Evolutionary conservation across 1,140 invertebrate genomes (phyloP), one percentile per base, ranked within the genome.

Genomic region (Nephila pilipes): DNA sequence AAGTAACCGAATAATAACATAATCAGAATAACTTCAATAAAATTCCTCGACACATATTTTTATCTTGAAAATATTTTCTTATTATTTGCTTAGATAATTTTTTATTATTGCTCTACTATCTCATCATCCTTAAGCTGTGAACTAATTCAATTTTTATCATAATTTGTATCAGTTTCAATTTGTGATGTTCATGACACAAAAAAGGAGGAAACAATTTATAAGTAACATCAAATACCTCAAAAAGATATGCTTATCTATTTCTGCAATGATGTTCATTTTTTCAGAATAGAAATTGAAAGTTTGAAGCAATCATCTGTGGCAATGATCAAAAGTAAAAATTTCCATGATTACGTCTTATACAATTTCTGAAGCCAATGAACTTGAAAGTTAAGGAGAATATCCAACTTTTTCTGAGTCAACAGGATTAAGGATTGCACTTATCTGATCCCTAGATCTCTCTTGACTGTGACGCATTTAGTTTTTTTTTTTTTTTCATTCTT

Each of bases 401-500:
- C 22, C 20, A 81, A 57, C 22, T 29, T 2, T 29, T 16, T 46
- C 54, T 85, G 38, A 46, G 55, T 58, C 83, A 85, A 85, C 65
- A 36, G 83, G 54, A 57, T 85, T 57, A 85, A 58, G 29, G 36
- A 57, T 55, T 55, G 83, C 58, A 85, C 54, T 88, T 88, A 88
- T 88, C 87, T 65, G 87, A 88, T 88, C 58, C 87, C 87, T 16
- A 88, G 87, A 88, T 88, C 60, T 88, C 87, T 36, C 22, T 69
- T 55, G 87, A 88, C 22, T 88, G 87, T 88, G 87, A 88, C 87
- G 38, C n/a, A 20, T 81, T 81, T 81, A 16, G 63, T 32, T 75
- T 20, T 75, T 10, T 18, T 18, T 32, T 25, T 69, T 16, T 1
- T 14, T 69, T 69, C n/a, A n/a, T n/a, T n/a, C n/a, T n/a, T n/a